These are phyloP conservation scores for Papilio xuthus DNA, from an alignment of 1,140 invertebrate species.

Conservation along the genomic window DNA sequence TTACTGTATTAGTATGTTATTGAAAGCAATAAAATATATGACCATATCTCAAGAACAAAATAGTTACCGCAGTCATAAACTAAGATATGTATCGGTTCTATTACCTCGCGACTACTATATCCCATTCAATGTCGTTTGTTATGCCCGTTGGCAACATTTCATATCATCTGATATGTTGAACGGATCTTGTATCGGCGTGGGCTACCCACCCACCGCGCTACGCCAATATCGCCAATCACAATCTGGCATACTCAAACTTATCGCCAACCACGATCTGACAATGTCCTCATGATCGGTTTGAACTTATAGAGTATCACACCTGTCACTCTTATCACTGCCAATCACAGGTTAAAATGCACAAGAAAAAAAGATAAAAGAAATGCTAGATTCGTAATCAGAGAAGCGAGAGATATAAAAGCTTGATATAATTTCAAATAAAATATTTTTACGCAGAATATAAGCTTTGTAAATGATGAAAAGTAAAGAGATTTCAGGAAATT, in stretches of 20 bases:
- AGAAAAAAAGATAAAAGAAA: not conserved
- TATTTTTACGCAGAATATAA: too few relatives aligned
- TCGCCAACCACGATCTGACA: constrained; percentile 4
- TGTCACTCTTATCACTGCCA: constrained; percentile 5
- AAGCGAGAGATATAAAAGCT: not conserved
- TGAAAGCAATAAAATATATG: constrained; percentile 7
- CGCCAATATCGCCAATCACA: constrained; percentile 21
- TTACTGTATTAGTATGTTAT: not conserved
- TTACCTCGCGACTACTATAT: not conserved
- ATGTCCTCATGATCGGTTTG: constrained; percentile 16
- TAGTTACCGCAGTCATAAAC: not conserved
- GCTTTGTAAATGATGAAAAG: too few relatives aligned
- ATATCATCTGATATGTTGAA: constrained; percentile 21
- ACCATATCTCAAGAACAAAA: not conserved
- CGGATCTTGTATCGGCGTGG: constrained; percentile 30
- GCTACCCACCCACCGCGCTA: constrained; percentile 30
- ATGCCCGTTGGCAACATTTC: constrained; percentile 29
- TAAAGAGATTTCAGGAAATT: too few relatives aligned
- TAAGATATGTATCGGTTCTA: constrained; percentile 17
- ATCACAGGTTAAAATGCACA: not conserved
- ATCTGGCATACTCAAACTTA: constrained; percentile 21
- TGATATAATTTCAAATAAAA: too few relatives aligned
- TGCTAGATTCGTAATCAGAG: not conserved
- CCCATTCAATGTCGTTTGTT: constrained; percentile 30
- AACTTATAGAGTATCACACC: constrained; percentile 2